Conservation (phyloP, 2,888 invertebrate species). For the Odontothrips loti region DNA sequence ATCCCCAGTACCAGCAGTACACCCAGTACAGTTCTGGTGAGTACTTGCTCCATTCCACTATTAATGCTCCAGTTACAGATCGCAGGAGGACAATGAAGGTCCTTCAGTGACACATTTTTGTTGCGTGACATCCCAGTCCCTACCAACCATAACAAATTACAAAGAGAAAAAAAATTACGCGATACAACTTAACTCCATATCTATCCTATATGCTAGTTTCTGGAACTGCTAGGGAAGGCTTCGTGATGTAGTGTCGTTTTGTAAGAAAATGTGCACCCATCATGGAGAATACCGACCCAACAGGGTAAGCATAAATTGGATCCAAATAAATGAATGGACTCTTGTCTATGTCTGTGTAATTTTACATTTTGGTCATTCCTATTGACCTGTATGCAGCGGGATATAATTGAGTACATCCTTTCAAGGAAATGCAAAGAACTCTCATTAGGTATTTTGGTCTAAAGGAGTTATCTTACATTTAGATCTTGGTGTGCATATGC, state of each 20-base stretch:
- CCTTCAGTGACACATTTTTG: background rate
- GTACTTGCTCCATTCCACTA: slow-evolving; percentile 42
- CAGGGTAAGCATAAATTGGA: slow-evolving; percentile 7
- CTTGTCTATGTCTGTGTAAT: background rate
- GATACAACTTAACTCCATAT: no score
- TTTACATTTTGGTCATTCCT: background rate
- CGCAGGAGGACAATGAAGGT: no score
- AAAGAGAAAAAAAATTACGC: background rate
- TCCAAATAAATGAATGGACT: background rate
- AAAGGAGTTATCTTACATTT: no score
- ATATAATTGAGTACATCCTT: no score
- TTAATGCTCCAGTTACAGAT: background rate
- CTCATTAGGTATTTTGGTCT: background rate
- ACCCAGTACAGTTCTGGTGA: slow-evolving; percentile 94
- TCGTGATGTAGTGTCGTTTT: background rate
- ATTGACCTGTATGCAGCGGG: no score
- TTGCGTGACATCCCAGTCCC: background rate
- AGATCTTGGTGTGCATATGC: no score
- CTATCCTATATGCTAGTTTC: no score
- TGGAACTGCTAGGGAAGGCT: background rate
- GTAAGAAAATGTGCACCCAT: background rate
- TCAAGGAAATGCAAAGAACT: no score
- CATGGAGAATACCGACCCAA: background rate
- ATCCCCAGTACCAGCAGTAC: slow-evolving; percentile 99
- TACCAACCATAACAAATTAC: background rate